phyloP scores from a whole-genome alignment of 1,140 invertebrate genomes.

The Drosophila melanica region DNA sequence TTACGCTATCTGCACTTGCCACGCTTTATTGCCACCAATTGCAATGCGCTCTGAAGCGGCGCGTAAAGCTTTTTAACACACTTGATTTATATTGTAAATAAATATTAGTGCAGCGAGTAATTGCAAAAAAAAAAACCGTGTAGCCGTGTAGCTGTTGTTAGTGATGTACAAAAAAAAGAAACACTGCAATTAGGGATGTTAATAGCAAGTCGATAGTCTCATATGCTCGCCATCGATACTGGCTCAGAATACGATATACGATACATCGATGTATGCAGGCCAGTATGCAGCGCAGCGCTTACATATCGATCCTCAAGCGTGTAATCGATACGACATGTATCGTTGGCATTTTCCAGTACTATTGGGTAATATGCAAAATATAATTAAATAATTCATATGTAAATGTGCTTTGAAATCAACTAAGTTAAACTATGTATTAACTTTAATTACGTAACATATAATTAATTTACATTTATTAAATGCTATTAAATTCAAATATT shows the following conservation, averaged over 20 bases:
- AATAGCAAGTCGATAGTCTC: not conserved
- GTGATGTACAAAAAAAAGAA: slow-evolving; percentile 30
- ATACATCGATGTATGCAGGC: not conserved
- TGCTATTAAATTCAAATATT: no score
- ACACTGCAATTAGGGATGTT: slow-evolving; percentile 15
- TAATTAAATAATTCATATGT: not conserved
- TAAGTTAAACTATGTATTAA: no score
- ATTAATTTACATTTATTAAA: no score
- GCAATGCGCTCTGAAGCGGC: slow-evolving; percentile 5
- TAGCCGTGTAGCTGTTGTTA: slow-evolving; percentile 15
- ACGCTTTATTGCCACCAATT: slow-evolving; percentile 1
- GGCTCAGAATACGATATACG: not conserved
- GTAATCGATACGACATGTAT: not conserved
- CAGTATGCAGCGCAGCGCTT: not conserved
- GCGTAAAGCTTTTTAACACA: slow-evolving; percentile 2
- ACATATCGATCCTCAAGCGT: not conserved
- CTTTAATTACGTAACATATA: no score
- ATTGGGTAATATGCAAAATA: not conserved
- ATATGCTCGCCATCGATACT: not conserved
- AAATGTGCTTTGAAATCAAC: not conserved
- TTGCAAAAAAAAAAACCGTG: slow-evolving; percentile 29
- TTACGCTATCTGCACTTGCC: not conserved
- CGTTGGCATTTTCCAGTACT: not conserved
- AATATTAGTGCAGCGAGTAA: slow-evolving; percentile 7
- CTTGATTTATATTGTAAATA: not conserved